A percentile compares a stretch with the other conserved stretches of the same genome.
Conservation (phyloP, 2,113 vertebrate genomes). For the Opisthocomus hoazin region DNA sequence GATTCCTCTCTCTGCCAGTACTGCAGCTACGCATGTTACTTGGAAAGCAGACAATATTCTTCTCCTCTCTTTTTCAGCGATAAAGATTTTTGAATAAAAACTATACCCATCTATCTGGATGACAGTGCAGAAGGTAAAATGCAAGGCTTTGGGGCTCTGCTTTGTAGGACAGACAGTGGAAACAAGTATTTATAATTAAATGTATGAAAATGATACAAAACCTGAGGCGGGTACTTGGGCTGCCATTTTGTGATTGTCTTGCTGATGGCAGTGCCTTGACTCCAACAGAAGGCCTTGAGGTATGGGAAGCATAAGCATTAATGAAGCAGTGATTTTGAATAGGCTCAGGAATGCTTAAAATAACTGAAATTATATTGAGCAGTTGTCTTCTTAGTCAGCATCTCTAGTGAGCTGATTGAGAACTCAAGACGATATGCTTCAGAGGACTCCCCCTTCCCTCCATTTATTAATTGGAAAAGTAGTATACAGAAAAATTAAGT, state of each 20-base stretch:
- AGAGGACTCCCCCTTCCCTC: neutral
- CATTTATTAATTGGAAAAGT: neutral
- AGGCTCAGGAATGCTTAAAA: neutral
- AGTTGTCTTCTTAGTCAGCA: neutral
- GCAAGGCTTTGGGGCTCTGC: neutral
- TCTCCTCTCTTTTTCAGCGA: neutral
- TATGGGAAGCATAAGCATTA: neutral
- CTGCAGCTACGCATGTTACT: neutral
- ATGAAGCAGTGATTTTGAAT: neutral
- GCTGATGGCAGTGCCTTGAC: neutral
- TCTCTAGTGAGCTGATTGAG: neutral
- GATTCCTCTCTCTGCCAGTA: neutral
- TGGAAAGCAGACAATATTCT: neutral
- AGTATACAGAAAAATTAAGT: neutral
- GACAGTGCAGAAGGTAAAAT: neutral
- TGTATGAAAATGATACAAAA: neutral
- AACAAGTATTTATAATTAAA: neutral
- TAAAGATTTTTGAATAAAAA: neutral
- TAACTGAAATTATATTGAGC: neutral
- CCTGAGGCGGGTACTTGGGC: neutral
- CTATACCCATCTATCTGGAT: neutral
- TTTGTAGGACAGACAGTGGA: neutral
- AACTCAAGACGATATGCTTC: neutral
- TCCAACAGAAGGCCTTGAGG: neutral
- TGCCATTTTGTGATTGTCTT: neutral